Evolutionary conservation across 2,113 vertebrate genomes (phyloP).

Genomic region (Atrichornis clamosus): DNA sequence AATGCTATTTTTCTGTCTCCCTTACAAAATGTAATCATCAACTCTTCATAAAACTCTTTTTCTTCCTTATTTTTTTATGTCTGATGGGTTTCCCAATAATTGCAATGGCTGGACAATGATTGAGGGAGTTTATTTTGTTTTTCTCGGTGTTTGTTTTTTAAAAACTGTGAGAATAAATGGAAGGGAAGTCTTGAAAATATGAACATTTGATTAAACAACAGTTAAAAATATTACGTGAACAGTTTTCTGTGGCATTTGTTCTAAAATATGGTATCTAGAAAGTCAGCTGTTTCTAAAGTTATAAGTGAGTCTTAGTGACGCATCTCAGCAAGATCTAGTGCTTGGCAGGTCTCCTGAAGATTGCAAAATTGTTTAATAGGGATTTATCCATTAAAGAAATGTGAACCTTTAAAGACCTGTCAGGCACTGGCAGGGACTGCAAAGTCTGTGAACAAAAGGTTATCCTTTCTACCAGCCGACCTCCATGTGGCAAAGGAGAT

Average conservation of each 20-base stretch:
- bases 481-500: neutral
- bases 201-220: neutral
- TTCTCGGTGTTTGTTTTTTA: neutral
- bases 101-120: neutral
- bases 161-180: neutral
- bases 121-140: neutral
- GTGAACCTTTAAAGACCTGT: neutral
- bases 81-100: neutral
- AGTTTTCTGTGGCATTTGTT: neutral
- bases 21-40: neutral
- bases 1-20: neutral
- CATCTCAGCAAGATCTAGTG: neutral
- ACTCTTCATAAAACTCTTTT: neutral
- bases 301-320: neutral
- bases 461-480: neutral
- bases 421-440: neutral
- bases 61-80: neutral
- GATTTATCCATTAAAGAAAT: neutral
- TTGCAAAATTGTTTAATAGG: neutral
- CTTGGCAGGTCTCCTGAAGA: neutral
- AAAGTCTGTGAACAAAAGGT: neutral
- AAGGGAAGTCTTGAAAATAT: neutral
- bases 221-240: neutral
- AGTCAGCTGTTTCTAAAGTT: neutral
- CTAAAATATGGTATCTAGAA: neutral